Evolutionary conservation across 2,113 vertebrate species (phyloP).

Genomic region (Nymphicus hollandicus): DNA sequence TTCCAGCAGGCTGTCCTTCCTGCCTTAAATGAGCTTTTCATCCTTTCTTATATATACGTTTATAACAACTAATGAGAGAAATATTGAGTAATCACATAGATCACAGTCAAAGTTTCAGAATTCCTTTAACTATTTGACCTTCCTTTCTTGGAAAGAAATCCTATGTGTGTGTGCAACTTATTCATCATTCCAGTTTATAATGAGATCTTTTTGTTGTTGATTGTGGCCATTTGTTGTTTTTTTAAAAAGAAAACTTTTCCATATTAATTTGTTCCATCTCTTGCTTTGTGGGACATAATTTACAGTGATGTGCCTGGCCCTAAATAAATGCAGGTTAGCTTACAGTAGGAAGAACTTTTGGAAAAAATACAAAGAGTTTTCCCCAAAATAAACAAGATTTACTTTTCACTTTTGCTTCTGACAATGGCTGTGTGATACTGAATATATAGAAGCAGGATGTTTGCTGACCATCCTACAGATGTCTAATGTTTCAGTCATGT

Average conservation of each 20-base stretch:
- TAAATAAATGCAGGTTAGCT: conserved; percentile 22
- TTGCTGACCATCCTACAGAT: conserved; percentile 7
- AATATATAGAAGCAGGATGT: neutral
- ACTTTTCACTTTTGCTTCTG: neutral
- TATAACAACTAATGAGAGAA: conserved; percentile 51
- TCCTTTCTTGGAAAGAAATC: conserved; percentile 5
- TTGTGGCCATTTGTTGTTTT: neutral
- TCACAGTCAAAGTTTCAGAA: neutral
- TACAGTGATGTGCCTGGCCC: neutral
- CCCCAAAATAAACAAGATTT: conserved; percentile 24
- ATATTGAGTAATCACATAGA: conserved; percentile 42
- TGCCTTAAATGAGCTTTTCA: conserved; percentile 45
- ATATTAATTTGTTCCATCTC: conserved; percentile 16
- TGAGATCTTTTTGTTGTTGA: conserved; percentile 7
- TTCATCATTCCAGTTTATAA: conserved; percentile 18
- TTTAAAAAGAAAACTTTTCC: conserved; percentile 33
- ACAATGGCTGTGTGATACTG: neutral
- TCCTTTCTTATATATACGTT: neutral
- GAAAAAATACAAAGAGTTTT: neutral
- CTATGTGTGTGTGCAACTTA: neutral
- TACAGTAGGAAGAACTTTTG: conserved; percentile 35
- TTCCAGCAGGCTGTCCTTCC: conserved; percentile 45
- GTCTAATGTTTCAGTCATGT: neutral
- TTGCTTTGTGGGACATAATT: conserved; percentile 17
- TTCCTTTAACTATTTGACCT: conserved; percentile 19